These are phyloP conservation scores for Myrmecobius fasciatus DNA, from an alignment of 2,113 vertebrate genomes.

Conservation along the genomic window DNA sequence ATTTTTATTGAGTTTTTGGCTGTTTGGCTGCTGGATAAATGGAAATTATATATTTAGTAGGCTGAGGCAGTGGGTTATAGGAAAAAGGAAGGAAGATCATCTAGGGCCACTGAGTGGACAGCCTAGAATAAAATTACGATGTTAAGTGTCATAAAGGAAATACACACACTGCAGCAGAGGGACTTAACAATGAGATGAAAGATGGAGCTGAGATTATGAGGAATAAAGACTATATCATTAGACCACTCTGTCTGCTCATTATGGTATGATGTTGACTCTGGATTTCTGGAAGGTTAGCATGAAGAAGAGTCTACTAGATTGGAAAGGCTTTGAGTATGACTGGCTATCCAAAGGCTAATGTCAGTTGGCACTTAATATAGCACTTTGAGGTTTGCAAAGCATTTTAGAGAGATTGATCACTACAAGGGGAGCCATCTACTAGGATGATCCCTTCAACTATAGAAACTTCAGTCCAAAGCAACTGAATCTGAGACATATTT, in stretches of 20 bases:
- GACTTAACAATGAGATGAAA: background rate
- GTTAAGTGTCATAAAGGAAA: background rate
- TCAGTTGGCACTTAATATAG: background rate
- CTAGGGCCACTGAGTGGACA: background rate
- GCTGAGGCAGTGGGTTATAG: background rate
- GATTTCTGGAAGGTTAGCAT: background rate
- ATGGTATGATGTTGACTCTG: background rate
- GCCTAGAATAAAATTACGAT: background rate
- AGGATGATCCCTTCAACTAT: background rate
- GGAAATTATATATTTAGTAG: conserved; percentile 40
- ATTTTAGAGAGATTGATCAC: background rate
- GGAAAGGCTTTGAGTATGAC: background rate
- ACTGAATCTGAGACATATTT: background rate
- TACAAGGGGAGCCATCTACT: background rate
- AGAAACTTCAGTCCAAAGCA: background rate
- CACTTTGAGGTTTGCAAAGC: background rate
- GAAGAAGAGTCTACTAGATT: background rate
- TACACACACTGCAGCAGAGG: background rate
- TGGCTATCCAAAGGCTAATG: background rate
- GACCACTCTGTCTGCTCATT: background rate
- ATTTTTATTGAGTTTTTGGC: background rate
- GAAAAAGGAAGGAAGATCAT: background rate
- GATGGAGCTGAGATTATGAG: background rate
- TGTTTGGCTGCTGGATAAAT: conserved; percentile 51
- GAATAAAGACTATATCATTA: background rate